Conservation (phyloP, 92 coral and sea anemone genomes). For the Paragorgia papillata region DNA sequence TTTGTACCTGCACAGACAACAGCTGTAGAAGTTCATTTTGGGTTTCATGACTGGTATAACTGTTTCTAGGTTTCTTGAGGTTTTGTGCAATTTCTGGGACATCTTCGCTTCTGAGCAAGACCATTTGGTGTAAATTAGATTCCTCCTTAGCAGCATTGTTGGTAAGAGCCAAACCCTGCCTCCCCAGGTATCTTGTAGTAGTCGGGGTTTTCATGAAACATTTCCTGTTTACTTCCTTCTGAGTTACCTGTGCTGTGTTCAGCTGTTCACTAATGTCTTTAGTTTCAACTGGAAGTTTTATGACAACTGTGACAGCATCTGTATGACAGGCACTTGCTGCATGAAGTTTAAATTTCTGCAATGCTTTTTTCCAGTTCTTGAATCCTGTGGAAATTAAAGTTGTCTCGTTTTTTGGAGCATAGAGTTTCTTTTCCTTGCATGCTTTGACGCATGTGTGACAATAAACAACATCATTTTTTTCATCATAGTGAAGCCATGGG, state of each 20-base stretch:
- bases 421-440: neutral
- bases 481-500: constrained; percentile 7
- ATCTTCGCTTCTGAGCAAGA: constrained; percentile 27
- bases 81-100: constrained; percentile 15
- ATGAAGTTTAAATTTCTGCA: constrained; percentile 3
- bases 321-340: neutral
- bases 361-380: neutral
- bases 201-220: constrained; percentile 1
- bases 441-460: neutral
- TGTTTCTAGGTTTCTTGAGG: constrained; percentile 18
- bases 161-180: constrained; percentile 23
- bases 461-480: neutral
- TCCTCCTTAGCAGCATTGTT: constrained; percentile 18
- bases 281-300: neutral
- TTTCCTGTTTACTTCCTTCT: constrained; percentile 5
- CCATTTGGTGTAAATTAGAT: constrained; percentile 13
- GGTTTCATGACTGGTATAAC: constrained; percentile 13
- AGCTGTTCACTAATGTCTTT: neutral
- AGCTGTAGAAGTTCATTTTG: constrained; percentile 32
- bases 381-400: neutral
- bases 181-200: neutral
- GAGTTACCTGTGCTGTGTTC: neutral
- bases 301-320: constrained; percentile 9
- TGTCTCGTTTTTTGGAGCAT: neutral
- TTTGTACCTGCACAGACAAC: constrained; percentile 20